These are phyloP conservation scores for Spodoptera exigua DNA, from an alignment of 2,888 invertebrate species.

Conservation along the genomic window DNA sequence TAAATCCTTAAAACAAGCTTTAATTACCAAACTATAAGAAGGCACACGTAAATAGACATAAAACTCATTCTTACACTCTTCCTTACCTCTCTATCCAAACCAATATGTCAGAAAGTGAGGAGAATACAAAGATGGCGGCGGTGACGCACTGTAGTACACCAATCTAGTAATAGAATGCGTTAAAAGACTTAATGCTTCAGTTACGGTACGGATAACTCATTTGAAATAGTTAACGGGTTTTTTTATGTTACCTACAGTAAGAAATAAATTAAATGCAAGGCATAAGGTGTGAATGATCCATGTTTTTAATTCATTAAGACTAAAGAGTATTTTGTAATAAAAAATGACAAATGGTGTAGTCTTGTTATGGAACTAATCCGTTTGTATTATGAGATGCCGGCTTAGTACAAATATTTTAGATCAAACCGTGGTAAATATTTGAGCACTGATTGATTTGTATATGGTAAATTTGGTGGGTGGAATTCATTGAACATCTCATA, in stretches of 20 bases:
- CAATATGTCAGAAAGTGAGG: conserved; percentile 64
- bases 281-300: conserved; percentile 42
- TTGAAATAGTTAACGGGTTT: conserved; percentile 55
- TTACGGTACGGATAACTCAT: conserved; percentile 58
- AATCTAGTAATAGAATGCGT: conserved; percentile 70
- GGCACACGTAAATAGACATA: conserved; percentile 73
- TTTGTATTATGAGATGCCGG: conserved; percentile 15
- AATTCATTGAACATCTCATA: conserved; percentile 22
- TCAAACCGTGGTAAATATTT: conserved; percentile 34
- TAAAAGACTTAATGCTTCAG: conserved; percentile 62
- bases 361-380: conserved; percentile 27
- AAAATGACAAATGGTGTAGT: conserved; percentile 33
- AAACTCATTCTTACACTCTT: conserved; percentile 64
- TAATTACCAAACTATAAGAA: conserved; percentile 62
- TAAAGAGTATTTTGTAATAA: conserved; percentile 28
- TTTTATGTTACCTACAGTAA: conserved; percentile 34
- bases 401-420: conserved; percentile 26
- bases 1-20: conserved; percentile 52
- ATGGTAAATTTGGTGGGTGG: conserved; percentile 11
- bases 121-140: conserved; percentile 62
- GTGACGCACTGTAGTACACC: conserved; percentile 64
- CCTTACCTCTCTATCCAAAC: conserved; percentile 56
- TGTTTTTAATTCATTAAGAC: conserved; percentile 45
- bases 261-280: conserved; percentile 38
- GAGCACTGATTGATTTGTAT: conserved; percentile 28